Evolutionary conservation across 2,888 invertebrate species (phyloP).

Genomic region (Meiosimyza platycephala): DNA sequence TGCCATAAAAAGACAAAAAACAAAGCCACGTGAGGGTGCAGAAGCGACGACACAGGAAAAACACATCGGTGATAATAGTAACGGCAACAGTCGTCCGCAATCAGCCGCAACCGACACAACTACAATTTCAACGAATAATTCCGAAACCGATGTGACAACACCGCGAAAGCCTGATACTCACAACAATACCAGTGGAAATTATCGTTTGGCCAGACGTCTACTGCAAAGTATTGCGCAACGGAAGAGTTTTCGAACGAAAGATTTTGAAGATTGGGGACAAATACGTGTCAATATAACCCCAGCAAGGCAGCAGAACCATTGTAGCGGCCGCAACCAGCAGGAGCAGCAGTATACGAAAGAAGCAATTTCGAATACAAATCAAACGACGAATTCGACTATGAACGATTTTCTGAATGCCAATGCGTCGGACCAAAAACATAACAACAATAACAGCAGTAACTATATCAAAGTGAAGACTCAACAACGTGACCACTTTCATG

Average conservation of each 20-base stretch:
- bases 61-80: not conserved
- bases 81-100: slow-evolving; percentile 16
- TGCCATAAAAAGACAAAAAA: slow-evolving; percentile 48
- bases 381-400: slow-evolving; percentile 42
- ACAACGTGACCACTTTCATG: slow-evolving; percentile 25
- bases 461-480: not conserved
- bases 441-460: not conserved
- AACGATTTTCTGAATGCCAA: slow-evolving; percentile 49
- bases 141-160: slow-evolving; percentile 16
- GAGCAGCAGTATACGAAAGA: slow-evolving; percentile 13
- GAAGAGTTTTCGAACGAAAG: slow-evolving; percentile 22
- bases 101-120: not conserved
- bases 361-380: not conserved
- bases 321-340: slow-evolving; percentile 15
- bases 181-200: slow-evolving; percentile 11
- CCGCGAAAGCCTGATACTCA: slow-evolving; percentile 20
- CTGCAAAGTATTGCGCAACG: slow-evolving; percentile 18
- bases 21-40: slow-evolving; percentile 22
- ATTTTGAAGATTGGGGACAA: slow-evolving; percentile 42
- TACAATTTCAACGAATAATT: slow-evolving; percentile 37
- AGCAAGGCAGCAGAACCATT: slow-evolving; percentile 23
- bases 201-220: slow-evolving; percentile 6
- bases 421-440: slow-evolving; percentile 34
- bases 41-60: slow-evolving; percentile 31
- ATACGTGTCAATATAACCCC: slow-evolving; percentile 60